Evolutionary conservation across 2,113 vertebrate species (phyloP).

Genomic region (Actinemys pallida): DNA sequence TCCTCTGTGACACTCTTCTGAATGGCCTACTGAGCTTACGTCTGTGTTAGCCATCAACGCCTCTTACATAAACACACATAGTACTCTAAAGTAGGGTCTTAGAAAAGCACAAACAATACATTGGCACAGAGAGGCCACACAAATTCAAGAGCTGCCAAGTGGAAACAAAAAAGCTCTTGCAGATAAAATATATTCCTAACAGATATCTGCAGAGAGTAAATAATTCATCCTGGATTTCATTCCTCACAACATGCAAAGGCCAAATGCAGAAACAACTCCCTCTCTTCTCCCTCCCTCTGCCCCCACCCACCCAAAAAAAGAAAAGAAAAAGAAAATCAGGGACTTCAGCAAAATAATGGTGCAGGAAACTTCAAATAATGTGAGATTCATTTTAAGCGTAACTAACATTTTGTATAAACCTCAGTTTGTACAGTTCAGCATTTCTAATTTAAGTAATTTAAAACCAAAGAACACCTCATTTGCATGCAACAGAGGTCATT

Average conservation of each 20-base stretch:
- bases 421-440: accelerated
- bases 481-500: background rate
- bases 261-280: background rate
- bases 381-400: background rate
- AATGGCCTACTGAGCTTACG: slow-evolving; percentile 70
- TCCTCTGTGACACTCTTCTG: slow-evolving; percentile 74
- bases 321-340: background rate
- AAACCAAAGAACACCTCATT: background rate
- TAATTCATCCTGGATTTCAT: background rate
- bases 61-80: slow-evolving; percentile 79
- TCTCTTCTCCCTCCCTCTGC: background rate
- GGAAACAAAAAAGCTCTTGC: background rate
- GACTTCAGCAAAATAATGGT: background rate
- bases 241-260: background rate
- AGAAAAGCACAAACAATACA: slow-evolving; percentile 70
- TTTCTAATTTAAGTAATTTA: background rate
- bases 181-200: background rate
- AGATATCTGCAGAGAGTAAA: slow-evolving; percentile 11
- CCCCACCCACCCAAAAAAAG: background rate
- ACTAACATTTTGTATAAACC: background rate
- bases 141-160: slow-evolving; percentile 68
- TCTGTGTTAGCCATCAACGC: slow-evolving; percentile 73
- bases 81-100: slow-evolving; percentile 80
- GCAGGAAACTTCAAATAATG: background rate
- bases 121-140: slow-evolving; percentile 75